phyloP scores from a whole-genome alignment of 2,113 vertebrate genomes.

The Nothocercus julius region DNA sequence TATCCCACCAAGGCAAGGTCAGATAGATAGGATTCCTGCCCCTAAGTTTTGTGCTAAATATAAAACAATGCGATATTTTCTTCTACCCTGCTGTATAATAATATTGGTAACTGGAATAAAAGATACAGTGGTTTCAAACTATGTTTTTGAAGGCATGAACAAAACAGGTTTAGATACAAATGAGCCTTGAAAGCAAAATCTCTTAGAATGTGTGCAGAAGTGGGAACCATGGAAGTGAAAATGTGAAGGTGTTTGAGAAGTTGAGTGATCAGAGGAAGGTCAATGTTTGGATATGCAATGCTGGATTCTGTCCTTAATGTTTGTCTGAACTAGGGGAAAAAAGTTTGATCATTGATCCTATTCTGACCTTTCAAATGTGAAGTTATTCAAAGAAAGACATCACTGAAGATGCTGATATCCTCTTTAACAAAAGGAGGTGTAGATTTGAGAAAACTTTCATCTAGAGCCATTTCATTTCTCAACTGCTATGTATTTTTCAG shows the following conservation, averaged over 20 bases:
- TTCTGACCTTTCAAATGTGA: not conserved
- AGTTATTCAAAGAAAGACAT: not conserved
- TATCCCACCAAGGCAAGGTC: not conserved
- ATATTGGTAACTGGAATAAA: not conserved
- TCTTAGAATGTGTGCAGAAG: not conserved
- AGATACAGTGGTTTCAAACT: not conserved
- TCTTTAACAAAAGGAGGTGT: not conserved
- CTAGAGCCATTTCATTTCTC: not conserved
- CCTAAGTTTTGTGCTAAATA: not conserved
- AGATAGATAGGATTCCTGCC: not conserved
- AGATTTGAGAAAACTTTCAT: not conserved
- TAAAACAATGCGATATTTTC: not conserved
- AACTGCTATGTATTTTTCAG: conserved; percentile 70
- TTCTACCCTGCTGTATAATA: not conserved
- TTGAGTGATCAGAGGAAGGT: not conserved
- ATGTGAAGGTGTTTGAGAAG: not conserved
- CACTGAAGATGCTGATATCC: not conserved
- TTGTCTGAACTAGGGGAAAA: not conserved
- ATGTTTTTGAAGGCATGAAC: not conserved
- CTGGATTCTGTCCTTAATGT: not conserved
- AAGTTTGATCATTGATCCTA: not conserved
- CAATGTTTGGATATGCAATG: not conserved
- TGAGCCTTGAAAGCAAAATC: not conserved
- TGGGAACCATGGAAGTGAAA: not conserved
- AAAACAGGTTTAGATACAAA: not conserved